These are phyloP conservation scores for Aspidapion aeneum DNA, from an alignment of 2,888 invertebrate species.

Conservation along the genomic window DNA sequence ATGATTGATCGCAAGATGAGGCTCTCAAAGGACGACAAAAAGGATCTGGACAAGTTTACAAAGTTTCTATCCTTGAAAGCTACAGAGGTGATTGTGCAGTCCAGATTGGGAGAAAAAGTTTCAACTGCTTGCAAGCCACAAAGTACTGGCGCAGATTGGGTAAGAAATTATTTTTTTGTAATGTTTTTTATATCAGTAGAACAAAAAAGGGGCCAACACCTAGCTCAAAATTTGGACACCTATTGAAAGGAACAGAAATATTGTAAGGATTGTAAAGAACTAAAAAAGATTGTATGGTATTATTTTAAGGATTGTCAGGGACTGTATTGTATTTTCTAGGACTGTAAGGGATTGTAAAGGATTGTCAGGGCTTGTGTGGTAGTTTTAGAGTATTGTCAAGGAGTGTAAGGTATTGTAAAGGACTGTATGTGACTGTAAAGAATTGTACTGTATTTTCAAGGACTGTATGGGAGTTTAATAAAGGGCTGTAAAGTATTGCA, in stretches of 20 bases:
- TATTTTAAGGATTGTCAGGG: neutral
- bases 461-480: no score
- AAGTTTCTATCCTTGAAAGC: constrained; percentile 85
- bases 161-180: constrained; percentile 44
- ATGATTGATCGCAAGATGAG: constrained; percentile 40
- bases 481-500: no score
- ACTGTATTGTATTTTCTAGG: neutral
- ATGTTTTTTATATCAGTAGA: no score
- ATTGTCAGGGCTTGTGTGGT: neutral
- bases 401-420: no score
- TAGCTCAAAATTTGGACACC: neutral
- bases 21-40: constrained; percentile 59
- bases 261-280: neutral
- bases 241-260: neutral
- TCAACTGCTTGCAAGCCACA: constrained; percentile 75
- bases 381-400: no score
- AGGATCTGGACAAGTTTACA: constrained; percentile 85
- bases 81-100: constrained; percentile 89
- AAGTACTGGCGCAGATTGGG: constrained; percentile 81
- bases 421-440: neutral
- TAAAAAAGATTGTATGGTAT: neutral
- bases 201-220: no score
- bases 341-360: neutral
- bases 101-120: constrained; percentile 83
- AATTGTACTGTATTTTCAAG: no score